Evolutionary conservation across 2,888 invertebrate species (phyloP).

Genomic region (Drosophila picticornis): DNA sequence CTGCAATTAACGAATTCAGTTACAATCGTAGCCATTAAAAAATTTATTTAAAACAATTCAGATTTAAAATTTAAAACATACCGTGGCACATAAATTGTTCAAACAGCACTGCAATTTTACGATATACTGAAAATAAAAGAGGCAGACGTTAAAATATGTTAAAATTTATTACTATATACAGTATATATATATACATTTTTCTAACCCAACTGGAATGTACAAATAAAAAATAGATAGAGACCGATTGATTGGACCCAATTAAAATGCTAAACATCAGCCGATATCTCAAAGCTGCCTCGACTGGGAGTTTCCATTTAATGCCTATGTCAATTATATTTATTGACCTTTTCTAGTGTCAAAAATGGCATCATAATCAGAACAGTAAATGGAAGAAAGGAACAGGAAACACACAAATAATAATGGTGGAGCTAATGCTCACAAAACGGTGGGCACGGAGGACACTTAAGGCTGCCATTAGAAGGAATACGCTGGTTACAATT

Average conservation of each 20-base stretch:
- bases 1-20: slow-evolving; percentile 15
- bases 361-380: slow-evolving; percentile 62
- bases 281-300: slow-evolving; percentile 2
- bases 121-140: slow-evolving; percentile 48
- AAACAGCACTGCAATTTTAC: slow-evolving; percentile 18
- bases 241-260: slow-evolving; percentile 33
- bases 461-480: slow-evolving; percentile 53
- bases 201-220: slow-evolving; percentile 19
- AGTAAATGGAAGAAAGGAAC: slow-evolving; percentile 31
- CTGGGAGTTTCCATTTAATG: slow-evolving; percentile 16
- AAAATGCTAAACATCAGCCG: slow-evolving; percentile 15
- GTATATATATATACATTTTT: not conserved
- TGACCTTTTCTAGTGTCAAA: slow-evolving; percentile 70
- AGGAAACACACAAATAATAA: slow-evolving; percentile 21
- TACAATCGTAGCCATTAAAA: slow-evolving; percentile 2
- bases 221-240: slow-evolving; percentile 27
- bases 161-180: slow-evolving; percentile 22
- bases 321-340: slow-evolving; percentile 56
- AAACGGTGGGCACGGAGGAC: slow-evolving; percentile 37
- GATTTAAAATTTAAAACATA: slow-evolving; percentile 43
- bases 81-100: slow-evolving; percentile 38
- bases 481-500: slow-evolving; percentile 40
- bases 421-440: slow-evolving; percentile 29
- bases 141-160: slow-evolving; percentile 19
- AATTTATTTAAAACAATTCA: slow-evolving; percentile 5